These are phyloP conservation scores for Chlamydotis undulata DNA, from an alignment of 2,113 vertebrate species.

Conservation along the genomic window DNA sequence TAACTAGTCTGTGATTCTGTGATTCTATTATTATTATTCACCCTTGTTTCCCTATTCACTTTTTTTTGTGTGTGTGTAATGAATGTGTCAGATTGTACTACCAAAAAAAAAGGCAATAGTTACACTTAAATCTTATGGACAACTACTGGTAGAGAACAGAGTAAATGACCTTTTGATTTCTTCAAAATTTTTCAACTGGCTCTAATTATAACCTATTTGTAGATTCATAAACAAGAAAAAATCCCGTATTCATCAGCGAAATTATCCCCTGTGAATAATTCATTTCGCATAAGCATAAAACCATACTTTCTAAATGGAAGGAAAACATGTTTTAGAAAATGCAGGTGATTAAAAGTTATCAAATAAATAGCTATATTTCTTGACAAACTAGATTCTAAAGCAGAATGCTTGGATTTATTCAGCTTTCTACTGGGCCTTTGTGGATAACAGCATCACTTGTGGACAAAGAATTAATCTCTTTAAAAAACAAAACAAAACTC, in stretches of 20 bases:
- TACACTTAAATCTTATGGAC: neutral
- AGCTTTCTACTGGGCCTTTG: neutral
- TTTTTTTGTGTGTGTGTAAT: neutral
- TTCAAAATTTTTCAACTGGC: neutral
- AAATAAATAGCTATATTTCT: neutral
- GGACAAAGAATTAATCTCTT: neutral
- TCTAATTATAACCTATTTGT: neutral
- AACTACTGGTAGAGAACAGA: neutral
- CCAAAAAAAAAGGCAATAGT: neutral
- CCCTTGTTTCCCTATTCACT: neutral
- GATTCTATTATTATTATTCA: neutral
- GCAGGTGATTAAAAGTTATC: neutral
- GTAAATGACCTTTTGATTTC: neutral
- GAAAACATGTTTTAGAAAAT: neutral
- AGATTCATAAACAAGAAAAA: neutral
- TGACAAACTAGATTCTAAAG: neutral
- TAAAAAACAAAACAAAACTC: neutral
- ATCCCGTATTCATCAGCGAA: neutral
- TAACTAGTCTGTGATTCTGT: no score
- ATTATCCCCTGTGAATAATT: neutral
- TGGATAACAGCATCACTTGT: neutral
- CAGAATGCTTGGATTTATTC: neutral
- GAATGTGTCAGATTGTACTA: neutral
- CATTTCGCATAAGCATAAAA: neutral
- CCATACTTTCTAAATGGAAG: neutral